These are phyloP conservation scores for Phaenicophaeus curvirostris DNA, from an alignment of 2,797 vertebrate species.

Conservation along the genomic window DNA sequence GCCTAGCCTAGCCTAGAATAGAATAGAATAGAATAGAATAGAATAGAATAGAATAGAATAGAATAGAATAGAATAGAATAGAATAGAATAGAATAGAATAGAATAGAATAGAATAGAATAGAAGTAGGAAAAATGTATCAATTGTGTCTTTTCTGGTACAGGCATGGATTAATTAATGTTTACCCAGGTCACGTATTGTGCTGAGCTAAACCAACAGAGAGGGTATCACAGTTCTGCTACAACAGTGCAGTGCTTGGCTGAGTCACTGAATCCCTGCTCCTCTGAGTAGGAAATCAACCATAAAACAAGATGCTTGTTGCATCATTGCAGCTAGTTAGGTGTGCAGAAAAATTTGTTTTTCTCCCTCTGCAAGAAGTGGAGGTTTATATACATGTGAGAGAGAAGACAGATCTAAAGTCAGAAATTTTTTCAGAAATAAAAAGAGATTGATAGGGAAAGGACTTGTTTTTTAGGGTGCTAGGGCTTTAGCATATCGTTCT, in stretches of 20 bases:
- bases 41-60: too few relatives aligned
- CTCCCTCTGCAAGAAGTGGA: neutral
- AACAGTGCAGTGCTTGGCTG: accelerated
- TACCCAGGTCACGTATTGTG: neutral
- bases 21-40: too few relatives aligned
- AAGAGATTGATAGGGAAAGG: neutral
- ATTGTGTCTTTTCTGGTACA: neutral
- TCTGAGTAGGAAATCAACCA: neutral
- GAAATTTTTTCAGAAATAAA: neutral
- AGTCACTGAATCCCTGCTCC: neutral
- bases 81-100: too few relatives aligned
- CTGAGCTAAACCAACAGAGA: neutral
- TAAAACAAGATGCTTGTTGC: neutral
- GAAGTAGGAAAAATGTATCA: neutral
- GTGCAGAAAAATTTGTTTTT: neutral
- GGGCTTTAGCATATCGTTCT: neutral
- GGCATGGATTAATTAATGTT: neutral
- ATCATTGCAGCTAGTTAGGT: neutral
- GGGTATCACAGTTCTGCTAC: accelerated
- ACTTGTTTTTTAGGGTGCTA: neutral
- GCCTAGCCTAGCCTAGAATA: too few relatives aligned
- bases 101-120: too few relatives aligned
- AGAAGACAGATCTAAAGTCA: neutral
- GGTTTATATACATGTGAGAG: neutral
- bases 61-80: too few relatives aligned